Percentiles rank a stretch among this genome's conserved stretches.
Evolutionary conservation across 2,888 invertebrate genomes (phyloP).

Genomic region (Sinodicranocentrus sp.): DNA sequence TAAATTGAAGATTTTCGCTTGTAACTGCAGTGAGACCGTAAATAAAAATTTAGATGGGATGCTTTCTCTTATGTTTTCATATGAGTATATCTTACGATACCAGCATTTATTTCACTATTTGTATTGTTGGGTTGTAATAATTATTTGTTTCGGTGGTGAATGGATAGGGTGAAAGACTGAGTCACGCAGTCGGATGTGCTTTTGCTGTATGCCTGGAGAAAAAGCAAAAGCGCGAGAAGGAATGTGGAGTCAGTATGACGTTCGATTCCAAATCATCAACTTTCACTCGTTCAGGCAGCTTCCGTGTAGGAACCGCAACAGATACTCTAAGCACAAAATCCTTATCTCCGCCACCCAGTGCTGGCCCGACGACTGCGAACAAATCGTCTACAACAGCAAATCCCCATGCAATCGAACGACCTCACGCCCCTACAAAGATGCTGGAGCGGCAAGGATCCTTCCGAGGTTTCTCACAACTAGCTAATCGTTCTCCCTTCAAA

Average conservation of each 20-base stretch:
- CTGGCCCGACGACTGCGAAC: conserved; percentile 36
- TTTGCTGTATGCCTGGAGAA: conserved; percentile 98
- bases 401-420: conserved; percentile 84
- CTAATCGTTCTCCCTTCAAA: conserved; percentile 94
- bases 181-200: conserved; percentile 99
- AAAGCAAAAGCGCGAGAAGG: conserved; percentile 98
- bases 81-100: too few species aligned
- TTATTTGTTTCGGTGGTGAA: too few species aligned
- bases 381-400: conserved; percentile 27
- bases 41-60: not conserved
- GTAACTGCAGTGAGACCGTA: not conserved
- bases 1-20: too few species aligned
- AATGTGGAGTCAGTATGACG: conserved; percentile 95
- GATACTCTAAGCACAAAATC: conserved; percentile 79
- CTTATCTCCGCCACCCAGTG: conserved; percentile 71
- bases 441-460: conserved; percentile 94
- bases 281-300: conserved; percentile 95
- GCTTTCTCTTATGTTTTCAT: too few species aligned
- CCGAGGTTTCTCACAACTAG: conserved; percentile 90
- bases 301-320: conserved; percentile 90
- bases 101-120: too few species aligned
- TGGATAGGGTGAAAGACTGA: conserved; percentile 94
- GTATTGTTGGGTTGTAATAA: too few species aligned
- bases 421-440: conserved; percentile 96
- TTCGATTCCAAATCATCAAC: conserved; percentile 93